Evolutionary conservation across 2,888 invertebrate genomes (phyloP).

Genomic region (Phytoseiulus persimilis): DNA sequence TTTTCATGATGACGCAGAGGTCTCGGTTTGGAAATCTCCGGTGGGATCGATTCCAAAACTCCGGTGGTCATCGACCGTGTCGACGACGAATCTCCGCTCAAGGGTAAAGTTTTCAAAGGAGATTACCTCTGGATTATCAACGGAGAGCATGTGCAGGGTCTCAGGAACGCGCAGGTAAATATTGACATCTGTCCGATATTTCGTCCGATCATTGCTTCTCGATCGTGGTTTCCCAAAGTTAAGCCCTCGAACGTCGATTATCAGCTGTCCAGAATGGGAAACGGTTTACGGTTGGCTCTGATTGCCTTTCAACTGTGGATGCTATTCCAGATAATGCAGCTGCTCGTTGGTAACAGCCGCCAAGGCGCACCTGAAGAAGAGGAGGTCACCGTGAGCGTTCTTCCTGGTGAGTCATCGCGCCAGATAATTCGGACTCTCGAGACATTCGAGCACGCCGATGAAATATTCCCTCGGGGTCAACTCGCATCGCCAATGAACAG

Average conservation of each 20-base stretch:
- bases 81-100: constrained; percentile 7
- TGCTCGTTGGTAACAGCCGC: not conserved
- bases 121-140: constrained; percentile 15
- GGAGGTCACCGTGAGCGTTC: not conserved
- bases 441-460: no score
- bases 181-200: not conserved
- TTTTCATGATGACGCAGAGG: not conserved
- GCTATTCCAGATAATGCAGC: not conserved
- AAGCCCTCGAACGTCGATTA: not conserved
- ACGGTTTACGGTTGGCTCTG: not conserved
- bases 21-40: constrained; percentile 23
- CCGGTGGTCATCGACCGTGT: constrained; percentile 8
- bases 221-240: no score
- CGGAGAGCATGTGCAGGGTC: constrained; percentile 30
- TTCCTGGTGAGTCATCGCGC: not conserved
- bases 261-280: not conserved
- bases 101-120: not conserved
- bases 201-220: not conserved
- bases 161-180: constrained; percentile 19
- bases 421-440: no score
- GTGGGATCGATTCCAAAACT: not conserved
- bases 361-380: not conserved
- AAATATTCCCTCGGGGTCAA: no score
- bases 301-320: not conserved
- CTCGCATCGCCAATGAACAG: no score